These are phyloP conservation scores for Cyprinodon variegatus DNA, from an alignment of 2,113 vertebrate genomes.

Conservation along the genomic window DNA sequence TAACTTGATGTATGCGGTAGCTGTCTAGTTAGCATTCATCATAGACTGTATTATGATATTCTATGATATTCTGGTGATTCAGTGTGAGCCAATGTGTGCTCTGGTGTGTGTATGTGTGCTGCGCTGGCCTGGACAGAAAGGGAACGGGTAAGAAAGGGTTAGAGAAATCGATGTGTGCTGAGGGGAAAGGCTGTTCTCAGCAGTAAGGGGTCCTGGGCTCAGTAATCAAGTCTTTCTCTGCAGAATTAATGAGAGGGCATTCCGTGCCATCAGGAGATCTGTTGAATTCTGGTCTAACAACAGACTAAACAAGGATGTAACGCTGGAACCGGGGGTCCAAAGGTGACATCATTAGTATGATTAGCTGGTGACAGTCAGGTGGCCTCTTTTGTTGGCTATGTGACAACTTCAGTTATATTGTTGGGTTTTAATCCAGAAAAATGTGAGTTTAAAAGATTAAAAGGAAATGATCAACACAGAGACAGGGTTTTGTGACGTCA, in stretches of 20 bases:
- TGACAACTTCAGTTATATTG: neutral
- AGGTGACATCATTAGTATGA: neutral
- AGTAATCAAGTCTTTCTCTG: slow-evolving; percentile 68
- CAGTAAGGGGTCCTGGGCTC: slow-evolving; percentile 53
- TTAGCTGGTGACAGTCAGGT: neutral
- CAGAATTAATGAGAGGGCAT: slow-evolving; percentile 66
- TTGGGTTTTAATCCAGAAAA: no score
- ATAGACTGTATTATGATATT: slow-evolving; percentile 70
- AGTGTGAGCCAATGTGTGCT: slow-evolving; percentile 27
- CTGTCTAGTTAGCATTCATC: slow-evolving; percentile 78
- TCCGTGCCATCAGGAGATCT: slow-evolving; percentile 37
- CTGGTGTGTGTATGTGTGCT: slow-evolving; percentile 44
- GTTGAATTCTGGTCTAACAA: slow-evolving; percentile 36
- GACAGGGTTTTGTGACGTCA: no score
- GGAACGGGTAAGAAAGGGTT: slow-evolving; percentile 11
- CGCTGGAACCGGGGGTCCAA: neutral
- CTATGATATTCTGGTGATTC: slow-evolving; percentile 74
- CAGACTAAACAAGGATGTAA: neutral
- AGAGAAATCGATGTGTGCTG: slow-evolving; percentile 63
- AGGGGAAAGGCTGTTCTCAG: slow-evolving; percentile 70
- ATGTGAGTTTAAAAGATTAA: no score
- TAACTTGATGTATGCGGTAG: slow-evolving; percentile 28
- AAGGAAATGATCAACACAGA: no score
- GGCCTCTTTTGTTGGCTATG: neutral
- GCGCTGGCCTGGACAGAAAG: slow-evolving; percentile 41